These are phyloP conservation scores for Limnodromus scolopaceus DNA, from an alignment of 2,797 vertebrate genomes.

Conservation along the genomic window DNA sequence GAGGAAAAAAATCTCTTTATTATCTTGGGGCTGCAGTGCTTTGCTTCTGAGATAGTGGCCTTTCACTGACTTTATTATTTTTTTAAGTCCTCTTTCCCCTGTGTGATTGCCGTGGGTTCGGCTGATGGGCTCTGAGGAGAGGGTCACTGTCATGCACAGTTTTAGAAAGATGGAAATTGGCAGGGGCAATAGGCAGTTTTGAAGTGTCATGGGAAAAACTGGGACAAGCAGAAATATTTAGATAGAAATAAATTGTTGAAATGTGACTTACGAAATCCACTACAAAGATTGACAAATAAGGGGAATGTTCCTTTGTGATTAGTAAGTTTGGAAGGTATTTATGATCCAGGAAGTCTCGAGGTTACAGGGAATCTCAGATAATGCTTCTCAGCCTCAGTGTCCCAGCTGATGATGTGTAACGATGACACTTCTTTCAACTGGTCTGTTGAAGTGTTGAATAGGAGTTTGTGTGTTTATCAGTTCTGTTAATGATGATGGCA, in stretches of 20 bases:
- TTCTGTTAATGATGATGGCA: not conserved
- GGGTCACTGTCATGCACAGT: not conserved
- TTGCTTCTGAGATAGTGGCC: not conserved
- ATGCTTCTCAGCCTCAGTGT: not conserved
- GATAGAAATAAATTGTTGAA: slow-evolving; percentile 47
- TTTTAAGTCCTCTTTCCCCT: not conserved
- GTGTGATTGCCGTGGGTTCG: slow-evolving; percentile 2
- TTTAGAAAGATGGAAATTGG: slow-evolving; percentile 28
- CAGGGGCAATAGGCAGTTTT: not conserved
- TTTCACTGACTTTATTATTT: slow-evolving; percentile 23
- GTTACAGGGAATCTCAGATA: not conserved
- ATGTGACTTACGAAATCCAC: slow-evolving; percentile 23
- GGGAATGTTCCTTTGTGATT: not conserved
- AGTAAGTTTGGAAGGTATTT: not conserved
- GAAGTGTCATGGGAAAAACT: slow-evolving; percentile 48
- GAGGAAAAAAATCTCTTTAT: not conserved
- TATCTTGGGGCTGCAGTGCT: not conserved
- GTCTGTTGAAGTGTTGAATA: not conserved
- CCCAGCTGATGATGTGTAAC: not conserved
- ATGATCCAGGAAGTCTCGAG: not conserved
- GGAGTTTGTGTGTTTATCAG: not conserved
- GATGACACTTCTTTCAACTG: not conserved
- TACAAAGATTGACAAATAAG: slow-evolving; percentile 13
- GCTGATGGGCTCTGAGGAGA: not conserved
- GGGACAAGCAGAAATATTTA: slow-evolving; percentile 27